Conservation (phyloP, 2,888 invertebrate genomes). For the Amphipoea lucens region DNA sequence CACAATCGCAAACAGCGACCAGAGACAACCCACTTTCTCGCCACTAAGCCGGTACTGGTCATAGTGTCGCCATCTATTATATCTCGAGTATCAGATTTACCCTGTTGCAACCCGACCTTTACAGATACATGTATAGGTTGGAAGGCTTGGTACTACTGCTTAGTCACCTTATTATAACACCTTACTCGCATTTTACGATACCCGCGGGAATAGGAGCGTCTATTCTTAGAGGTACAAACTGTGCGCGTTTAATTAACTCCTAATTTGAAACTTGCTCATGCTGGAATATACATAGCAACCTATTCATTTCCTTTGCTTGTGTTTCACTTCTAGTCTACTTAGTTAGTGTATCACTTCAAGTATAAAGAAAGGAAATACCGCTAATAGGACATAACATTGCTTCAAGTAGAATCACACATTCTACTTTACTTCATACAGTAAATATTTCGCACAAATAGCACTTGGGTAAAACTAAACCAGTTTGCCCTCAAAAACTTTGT, state of each 20-base stretch:
- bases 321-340: background rate
- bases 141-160: constrained; percentile 6
- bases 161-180: constrained; percentile 38
- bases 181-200: constrained; percentile 19
- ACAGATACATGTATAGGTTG: constrained; percentile 8
- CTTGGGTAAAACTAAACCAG: constrained; percentile 28
- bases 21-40: background rate
- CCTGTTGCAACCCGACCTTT: constrained; percentile 21
- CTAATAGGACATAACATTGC: background rate
- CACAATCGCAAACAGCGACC: background rate
- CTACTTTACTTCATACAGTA: background rate
- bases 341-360: background rate
- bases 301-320: background rate
- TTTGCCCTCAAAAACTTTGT: constrained; percentile 41
- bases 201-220: constrained; percentile 19
- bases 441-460: constrained; percentile 8
- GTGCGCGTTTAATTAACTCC: constrained; percentile 26
- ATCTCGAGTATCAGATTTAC: constrained; percentile 3
- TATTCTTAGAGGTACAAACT: constrained; percentile 20
- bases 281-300: background rate
- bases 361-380: background rate
- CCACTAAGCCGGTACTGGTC: background rate
- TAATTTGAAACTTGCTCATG: constrained; percentile 15
- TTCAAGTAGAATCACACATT: constrained; percentile 1
- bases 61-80: background rate